Base-by-base conservation (phyloP, 1,140 invertebrate genomes). In the Propsilocerus akamusi region DNA sequence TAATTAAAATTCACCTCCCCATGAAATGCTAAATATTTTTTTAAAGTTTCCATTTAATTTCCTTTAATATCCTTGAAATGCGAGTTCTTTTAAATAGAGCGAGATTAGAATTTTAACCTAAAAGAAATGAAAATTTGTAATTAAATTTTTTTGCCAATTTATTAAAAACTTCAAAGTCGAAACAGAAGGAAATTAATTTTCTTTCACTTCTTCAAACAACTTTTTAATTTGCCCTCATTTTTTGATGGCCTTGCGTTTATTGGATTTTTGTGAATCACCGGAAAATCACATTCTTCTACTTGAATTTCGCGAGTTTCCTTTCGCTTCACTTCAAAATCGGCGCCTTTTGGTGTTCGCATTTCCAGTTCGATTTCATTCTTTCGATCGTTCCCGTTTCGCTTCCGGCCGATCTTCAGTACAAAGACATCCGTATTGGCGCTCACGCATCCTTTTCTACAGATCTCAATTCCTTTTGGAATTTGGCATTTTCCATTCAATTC, bases 281-380 rank as follows among this genome's bases (percentile, higher is more conserved):
- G 14, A 41, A 48, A 48, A 28, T 48, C 47, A n/a, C 30, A 25
- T 28, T 48, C 47, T 10, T 12, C 3, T 8, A 26, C 25, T 48
- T 48, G 47, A 6, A 26, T 17, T 25, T 25, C 47, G 11, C 47
- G 25, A 12, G 47, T 28, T 48, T 48, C 47, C 20, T 17, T 48
- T 28, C 10, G 14, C 12, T 26, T 26, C 6, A 17, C 17, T 20
- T 8, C 17, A 17, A 30, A 10, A 8, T 4, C 6, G 5, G 14
- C 11, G 20, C 26, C 47, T 8, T 20, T 12, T 30, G 47, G 47
- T 4, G 47, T 48, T 48, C 47, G 14, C 25, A 48, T 17, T 28
- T 48, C 47, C 20, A 48, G 25, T 20, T 48, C 47, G 22, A 48
- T 48, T 41, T 17, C 17, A 20, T 48, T 48, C 23, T 47, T 47